phyloP scores from a whole-genome alignment of 2,888 invertebrate genomes.

The Diplazon laetatorius region DNA sequence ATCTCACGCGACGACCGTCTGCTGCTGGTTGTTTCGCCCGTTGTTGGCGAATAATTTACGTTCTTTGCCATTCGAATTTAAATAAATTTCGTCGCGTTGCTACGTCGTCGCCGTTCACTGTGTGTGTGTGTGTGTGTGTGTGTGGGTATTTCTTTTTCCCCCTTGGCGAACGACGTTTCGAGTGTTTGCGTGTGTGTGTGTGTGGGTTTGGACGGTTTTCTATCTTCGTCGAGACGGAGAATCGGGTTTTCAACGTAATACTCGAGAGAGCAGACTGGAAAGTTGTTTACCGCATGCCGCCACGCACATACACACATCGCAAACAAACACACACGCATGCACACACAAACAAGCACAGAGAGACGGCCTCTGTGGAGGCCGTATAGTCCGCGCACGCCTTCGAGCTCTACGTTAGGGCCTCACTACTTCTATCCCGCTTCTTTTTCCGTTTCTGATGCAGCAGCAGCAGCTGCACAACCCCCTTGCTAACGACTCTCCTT shows the following conservation, averaged over 20 bases:
- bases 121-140: conserved; percentile 4
- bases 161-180: not conserved
- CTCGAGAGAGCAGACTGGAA: conserved; percentile 55
- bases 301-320: conserved; percentile 24
- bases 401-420: conserved; percentile 22
- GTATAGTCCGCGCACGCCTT: conserved; percentile 18
- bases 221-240: conserved; percentile 13
- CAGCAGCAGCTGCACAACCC: conserved; percentile 24
- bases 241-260: conserved; percentile 40
- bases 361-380: conserved; percentile 14
- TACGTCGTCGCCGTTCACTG: not conserved
- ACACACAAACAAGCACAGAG: no score
- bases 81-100: conserved; percentile 73
- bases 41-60: conserved; percentile 75
- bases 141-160: conserved; percentile 16
- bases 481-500: not conserved
- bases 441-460: not conserved
- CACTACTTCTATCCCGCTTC: conserved; percentile 6
- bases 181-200: conserved; percentile 6
- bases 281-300: conserved; percentile 56
- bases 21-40: conserved; percentile 18
- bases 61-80: conserved; percentile 68
- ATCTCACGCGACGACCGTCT: conserved; percentile 53
- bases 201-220: not conserved
- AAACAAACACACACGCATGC: no score